These are phyloP conservation scores for Drosophila mayri DNA, from an alignment of 1,140 invertebrate species.

Conservation along the genomic window DNA sequence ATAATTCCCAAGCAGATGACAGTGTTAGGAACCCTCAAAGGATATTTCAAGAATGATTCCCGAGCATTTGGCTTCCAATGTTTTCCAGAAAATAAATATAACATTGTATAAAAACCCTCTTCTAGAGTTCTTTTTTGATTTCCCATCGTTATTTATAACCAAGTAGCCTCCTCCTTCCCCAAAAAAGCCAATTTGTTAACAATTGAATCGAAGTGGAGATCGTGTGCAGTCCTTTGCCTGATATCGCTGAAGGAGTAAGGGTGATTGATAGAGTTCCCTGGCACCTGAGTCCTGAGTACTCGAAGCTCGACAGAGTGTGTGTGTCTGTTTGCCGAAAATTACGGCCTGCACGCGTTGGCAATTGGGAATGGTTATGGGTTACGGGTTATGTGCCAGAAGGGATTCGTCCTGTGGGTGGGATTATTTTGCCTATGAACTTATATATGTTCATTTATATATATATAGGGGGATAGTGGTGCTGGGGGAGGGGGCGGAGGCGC, in stretches of 20 bases:
- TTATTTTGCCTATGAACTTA: conserved; percentile 17
- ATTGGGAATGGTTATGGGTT: conserved; percentile 44
- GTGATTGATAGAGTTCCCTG: conserved; percentile 46
- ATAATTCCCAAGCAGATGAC: no score
- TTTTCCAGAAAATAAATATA: background rate
- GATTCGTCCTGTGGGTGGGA: conserved; percentile 3
- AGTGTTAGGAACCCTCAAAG: background rate
- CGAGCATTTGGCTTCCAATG: background rate
- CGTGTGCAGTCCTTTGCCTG: conserved; percentile 12
- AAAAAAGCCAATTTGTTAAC: conserved; percentile 49
- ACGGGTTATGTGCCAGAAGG: conserved; percentile 26
- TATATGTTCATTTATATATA: background rate
- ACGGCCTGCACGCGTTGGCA: conserved; percentile 66
- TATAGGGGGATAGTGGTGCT: conserved; percentile 1
- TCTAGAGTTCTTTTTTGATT: background rate
- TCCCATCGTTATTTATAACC: conserved; percentile 21
- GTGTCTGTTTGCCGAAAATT: conserved; percentile 70
- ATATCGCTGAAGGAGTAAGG: conserved; percentile 6
- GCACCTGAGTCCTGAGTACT: conserved; percentile 56
- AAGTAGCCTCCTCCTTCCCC: background rate
- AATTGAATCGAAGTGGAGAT: conserved; percentile 36
- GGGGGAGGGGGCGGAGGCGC: conserved; percentile 3
- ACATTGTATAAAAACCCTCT: background rate
- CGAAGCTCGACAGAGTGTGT: conserved; percentile 4
- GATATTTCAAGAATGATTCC: background rate